Evolutionary conservation across 1,140 invertebrate genomes (phyloP).

Genomic region (Lycorma delicatula): DNA sequence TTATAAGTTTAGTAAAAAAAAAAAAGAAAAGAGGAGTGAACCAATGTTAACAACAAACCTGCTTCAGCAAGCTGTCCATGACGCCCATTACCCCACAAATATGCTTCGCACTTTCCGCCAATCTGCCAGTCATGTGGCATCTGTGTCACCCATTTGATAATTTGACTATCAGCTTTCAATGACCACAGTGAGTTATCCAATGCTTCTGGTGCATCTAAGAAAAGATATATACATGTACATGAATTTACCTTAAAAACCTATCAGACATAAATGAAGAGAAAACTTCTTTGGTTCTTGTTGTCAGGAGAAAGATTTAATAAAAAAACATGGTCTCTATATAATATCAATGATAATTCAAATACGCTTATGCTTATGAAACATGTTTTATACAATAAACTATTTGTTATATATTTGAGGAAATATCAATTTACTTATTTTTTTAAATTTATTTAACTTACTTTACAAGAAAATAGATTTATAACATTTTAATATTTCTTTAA

Average conservation of each 20-base stretch:
- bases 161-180: constrained; percentile 49
- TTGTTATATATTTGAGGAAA: too few relatives aligned
- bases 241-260: neutral
- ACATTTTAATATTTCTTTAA: too few relatives aligned
- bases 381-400: too few relatives aligned
- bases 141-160: constrained; percentile 53
- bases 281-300: too few relatives aligned
- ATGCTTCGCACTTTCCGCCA: constrained; percentile 53
- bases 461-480: too few relatives aligned
- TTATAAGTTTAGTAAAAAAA: neutral
- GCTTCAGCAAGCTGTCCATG: constrained; percentile 55
- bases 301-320: too few relatives aligned
- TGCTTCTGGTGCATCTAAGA: constrained; percentile 14
- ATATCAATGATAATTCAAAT: too few relatives aligned
- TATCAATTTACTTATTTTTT: too few relatives aligned
- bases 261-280: neutral
- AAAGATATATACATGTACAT: neutral
- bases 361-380: too few relatives aligned
- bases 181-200: constrained; percentile 46
- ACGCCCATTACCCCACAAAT: constrained; percentile 53
- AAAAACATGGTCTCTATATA: too few relatives aligned
- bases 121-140: constrained; percentile 58
- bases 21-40: too few relatives aligned
- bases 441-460: too few relatives aligned
- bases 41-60: constrained; percentile 32